Percentiles rank a stretch among this genome's conserved stretches.
These are phyloP conservation scores for Zosterops lateralis DNA, from an alignment of 2,113 vertebrate species.

Conservation along the genomic window DNA sequence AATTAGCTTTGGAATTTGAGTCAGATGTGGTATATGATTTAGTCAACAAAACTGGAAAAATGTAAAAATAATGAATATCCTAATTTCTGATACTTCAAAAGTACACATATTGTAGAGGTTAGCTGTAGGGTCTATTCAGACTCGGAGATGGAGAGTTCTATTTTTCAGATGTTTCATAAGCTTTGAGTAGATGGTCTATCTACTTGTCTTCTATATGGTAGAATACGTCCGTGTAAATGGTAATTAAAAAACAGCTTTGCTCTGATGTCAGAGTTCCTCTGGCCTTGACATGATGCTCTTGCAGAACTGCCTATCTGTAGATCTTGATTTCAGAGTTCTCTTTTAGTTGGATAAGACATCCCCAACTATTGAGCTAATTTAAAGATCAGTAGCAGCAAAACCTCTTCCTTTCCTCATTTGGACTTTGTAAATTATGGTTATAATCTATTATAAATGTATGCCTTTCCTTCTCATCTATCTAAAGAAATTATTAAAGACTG, in stretches of 20 bases:
- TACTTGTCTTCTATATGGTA: not conserved
- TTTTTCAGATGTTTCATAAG: not conserved
- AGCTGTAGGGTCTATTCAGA: not conserved
- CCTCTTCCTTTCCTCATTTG: not conserved
- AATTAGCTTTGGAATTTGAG: not conserved
- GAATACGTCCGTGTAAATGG: not conserved
- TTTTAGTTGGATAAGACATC: not conserved
- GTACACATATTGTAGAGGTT: rapidly evolving
- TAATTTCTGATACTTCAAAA: not conserved
- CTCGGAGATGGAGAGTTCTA: not conserved
- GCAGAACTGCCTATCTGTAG: not conserved
- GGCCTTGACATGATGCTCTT: not conserved
- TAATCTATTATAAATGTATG: not conserved
- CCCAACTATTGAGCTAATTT: not conserved
- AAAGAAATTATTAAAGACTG: not conserved
- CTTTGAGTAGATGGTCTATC: not conserved
- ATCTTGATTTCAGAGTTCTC: not conserved
- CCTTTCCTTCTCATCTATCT: not conserved
- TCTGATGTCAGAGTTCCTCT: not conserved
- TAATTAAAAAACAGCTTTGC: not conserved
- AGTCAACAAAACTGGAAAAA: not conserved
- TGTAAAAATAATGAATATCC: not conserved
- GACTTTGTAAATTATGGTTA: not conserved
- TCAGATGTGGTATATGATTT: not conserved
- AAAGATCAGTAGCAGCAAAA: not conserved